A percentile compares a stretch with the other conserved stretches of the same genome.
These are phyloP conservation scores for Hirundo rustica DNA, from an alignment of 2,797 vertebrate genomes.

Conservation along the genomic window DNA sequence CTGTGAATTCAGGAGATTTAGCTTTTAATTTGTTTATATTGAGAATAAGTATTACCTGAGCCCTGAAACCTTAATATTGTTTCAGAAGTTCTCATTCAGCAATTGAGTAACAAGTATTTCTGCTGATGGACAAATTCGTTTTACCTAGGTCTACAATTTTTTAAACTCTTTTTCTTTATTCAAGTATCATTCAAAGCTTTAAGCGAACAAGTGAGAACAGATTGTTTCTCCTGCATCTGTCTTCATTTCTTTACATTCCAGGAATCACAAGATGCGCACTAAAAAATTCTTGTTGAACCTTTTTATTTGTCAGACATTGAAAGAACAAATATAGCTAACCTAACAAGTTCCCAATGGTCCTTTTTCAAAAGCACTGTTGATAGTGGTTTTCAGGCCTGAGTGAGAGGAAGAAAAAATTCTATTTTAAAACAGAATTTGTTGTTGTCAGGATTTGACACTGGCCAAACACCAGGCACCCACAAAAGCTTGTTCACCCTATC, in stretches of 20 bases:
- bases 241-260: not conserved
- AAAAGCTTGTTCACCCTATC: fast-evolving
- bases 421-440: not conserved
- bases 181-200: not conserved
- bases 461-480: not conserved
- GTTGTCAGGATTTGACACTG: not conserved
- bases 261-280: not conserved
- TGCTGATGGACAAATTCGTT: not conserved
- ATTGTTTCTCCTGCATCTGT: not conserved
- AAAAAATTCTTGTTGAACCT: not conserved
- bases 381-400: not conserved
- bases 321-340: not conserved
- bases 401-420: not conserved
- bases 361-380: not conserved
- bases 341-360: not conserved
- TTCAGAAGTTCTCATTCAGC: not conserved
- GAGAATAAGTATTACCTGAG: not conserved
- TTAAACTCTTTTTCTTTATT: not conserved
- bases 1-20: not conserved
- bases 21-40: not conserved
- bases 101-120: not conserved
- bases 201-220: not conserved
- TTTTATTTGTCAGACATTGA: not conserved
- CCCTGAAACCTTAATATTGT: not conserved
- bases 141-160: not conserved